Evolutionary conservation across 2,113 vertebrate genomes (phyloP), one percentile per base, ranked within the genome.

Genomic region (Tachuris rubrigastra): DNA sequence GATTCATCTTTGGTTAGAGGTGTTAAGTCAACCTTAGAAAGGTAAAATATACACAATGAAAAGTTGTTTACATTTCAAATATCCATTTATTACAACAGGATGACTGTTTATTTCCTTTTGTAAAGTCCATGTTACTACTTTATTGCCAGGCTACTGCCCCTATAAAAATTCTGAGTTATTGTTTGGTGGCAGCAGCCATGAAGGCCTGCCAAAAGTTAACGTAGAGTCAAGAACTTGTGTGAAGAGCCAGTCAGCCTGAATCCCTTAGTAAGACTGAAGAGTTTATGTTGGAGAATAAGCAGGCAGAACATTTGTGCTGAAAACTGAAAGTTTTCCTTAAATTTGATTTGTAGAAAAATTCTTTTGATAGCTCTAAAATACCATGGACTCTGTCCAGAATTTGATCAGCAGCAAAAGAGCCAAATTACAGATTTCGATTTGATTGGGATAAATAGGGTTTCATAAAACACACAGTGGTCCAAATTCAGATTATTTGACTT

Each of bases 201-300:
- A 89, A 74, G 53, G 53, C 24, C 59, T 93, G 73, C 46, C 73
- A 79, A 87, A 89, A 94, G 62, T 41, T 85, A 85, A 95, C 81
- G 56, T 95, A 60, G 84, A 89, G 74, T 58, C 49, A 33, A 17
- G 35, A 75, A 78, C 72, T 95, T 39, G 5, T 39, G 35, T 66
- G 62, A 86, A 49, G 47, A 81, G 37, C 35, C 53, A 58, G 41
- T 58, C 30, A 83, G 20, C 12, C 52, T 82, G 44, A 66, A 73
- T 90, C 46, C 19, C 19, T 39, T 7, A 4, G n/a, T 69, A 76
- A 62, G 63, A 92, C 14, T 8, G 17, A 55, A 74, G 42, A 87
- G 30, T 5, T 94, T 90, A 58, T 65, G 35, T 12, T 71, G 63
- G 56, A 85, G 25, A 46, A 72, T 59, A 90, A 87, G 58, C 14